Evolutionary conservation across 1,140 invertebrate genomes (phyloP).

Genomic region (Megathymus violae): DNA sequence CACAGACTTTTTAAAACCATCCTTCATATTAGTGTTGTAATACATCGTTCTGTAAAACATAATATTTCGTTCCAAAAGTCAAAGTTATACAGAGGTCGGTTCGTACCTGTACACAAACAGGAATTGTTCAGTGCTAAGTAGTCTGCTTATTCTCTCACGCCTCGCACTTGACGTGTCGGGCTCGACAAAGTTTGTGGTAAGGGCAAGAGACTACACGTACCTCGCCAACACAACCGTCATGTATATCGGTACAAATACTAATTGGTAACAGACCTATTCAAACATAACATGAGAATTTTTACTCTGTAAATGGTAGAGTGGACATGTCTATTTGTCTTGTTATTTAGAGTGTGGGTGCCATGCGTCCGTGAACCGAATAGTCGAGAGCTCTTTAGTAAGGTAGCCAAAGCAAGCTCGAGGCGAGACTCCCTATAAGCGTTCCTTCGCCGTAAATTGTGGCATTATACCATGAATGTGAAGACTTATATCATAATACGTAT

Average conservation of each 20-base stretch:
- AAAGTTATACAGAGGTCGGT: conserved; percentile 12
- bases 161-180: conserved; percentile 51
- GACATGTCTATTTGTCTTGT: conserved; percentile 79
- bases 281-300: conserved; percentile 80
- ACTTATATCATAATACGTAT: conserved; percentile 14
- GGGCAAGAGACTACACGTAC: conserved; percentile 55
- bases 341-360: conserved; percentile 80
- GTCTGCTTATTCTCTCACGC: conserved; percentile 69
- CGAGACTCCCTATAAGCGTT: conserved; percentile 26
- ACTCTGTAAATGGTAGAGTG: conserved; percentile 81
- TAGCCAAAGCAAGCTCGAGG: conserved; percentile 34
- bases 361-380: conserved; percentile 54
- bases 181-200: conserved; percentile 66
- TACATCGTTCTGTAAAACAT: conserved; percentile 1
- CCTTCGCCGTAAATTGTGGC: conserved; percentile 28
- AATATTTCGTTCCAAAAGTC: conserved; percentile 21
- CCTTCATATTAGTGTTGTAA: not conserved
- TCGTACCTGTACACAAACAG: conserved; percentile 68
- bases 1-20: not conserved
- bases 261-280: conserved; percentile 82
- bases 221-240: conserved; percentile 60
- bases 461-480: conserved; percentile 11
- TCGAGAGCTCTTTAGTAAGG: conserved; percentile 57
- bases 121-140: conserved; percentile 64
- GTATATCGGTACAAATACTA: conserved; percentile 81